phyloP scores from a whole-genome alignment of 2,113 vertebrate species.

The Connochaetes taurinus region DNA sequence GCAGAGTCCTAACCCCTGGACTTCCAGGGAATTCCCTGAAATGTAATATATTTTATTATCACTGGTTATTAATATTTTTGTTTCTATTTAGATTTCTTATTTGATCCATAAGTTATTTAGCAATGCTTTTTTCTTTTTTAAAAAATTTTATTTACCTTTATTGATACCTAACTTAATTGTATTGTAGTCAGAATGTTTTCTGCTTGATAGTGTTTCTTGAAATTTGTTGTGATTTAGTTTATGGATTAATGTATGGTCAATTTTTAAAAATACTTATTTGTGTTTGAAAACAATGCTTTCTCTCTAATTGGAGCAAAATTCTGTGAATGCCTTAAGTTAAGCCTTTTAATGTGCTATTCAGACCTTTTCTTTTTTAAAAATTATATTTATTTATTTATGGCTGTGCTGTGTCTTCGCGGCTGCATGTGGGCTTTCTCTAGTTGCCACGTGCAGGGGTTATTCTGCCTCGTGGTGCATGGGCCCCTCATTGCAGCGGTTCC shows the following conservation, averaged over 20 bases:
- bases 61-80: neutral
- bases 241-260: neutral
- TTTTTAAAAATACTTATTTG: neutral
- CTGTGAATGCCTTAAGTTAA: neutral
- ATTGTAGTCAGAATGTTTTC: neutral
- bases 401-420: neutral
- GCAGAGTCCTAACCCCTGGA: neutral
- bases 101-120: neutral
- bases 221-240: constrained; percentile 33
- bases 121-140: neutral
- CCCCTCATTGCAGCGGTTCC: neutral
- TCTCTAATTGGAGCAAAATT: neutral
- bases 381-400: neutral
- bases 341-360: neutral
- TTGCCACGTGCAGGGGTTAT: neutral
- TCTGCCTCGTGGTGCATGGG: neutral
- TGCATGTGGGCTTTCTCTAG: neutral
- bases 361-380: neutral
- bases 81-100: constrained; percentile 15
- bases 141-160: neutral
- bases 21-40: neutral
- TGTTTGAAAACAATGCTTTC: neutral
- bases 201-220: constrained; percentile 33
- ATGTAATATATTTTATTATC: neutral
- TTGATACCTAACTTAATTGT: neutral